These are phyloP conservation scores for Rhinichthys osculus DNA, from an alignment of 2,797 vertebrate genomes.

Conservation along the genomic window DNA sequence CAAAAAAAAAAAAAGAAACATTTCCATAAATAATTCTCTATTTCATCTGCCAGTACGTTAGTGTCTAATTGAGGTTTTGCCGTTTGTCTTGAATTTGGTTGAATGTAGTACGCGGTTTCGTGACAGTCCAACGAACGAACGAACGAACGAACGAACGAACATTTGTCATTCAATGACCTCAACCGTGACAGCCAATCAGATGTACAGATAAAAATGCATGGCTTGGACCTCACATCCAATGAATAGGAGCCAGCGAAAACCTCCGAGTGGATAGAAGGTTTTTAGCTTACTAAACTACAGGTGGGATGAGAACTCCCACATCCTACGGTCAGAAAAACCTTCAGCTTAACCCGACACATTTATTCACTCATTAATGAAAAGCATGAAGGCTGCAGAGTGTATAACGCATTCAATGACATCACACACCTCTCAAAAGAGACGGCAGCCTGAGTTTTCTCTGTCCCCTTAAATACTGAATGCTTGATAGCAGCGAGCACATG, in stretches of 20 bases:
- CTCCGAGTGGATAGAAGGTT: slow-evolving; percentile 31
- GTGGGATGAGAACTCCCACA: slow-evolving; percentile 41
- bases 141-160: slow-evolving; percentile 1
- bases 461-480: slow-evolving; percentile 71
- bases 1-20: slow-evolving; percentile 65
- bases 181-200: slow-evolving; percentile 53
- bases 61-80: slow-evolving; percentile 74
- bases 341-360: slow-evolving; percentile 33
- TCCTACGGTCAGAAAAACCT: slow-evolving; percentile 46
- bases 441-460: slow-evolving; percentile 48
- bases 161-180: slow-evolving; percentile 37
- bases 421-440: slow-evolving; percentile 42
- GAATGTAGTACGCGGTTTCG: slow-evolving; percentile 36
- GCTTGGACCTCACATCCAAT: slow-evolving; percentile 35
- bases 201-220: slow-evolving; percentile 32
- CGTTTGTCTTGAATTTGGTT: slow-evolving; percentile 62
- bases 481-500: slow-evolving; percentile 80
- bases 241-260: slow-evolving; percentile 26
- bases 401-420: slow-evolving; percentile 20
- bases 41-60: slow-evolving; percentile 73
- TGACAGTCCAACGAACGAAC: slow-evolving; percentile 19
- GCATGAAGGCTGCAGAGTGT: slow-evolving; percentile 38
- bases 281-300: slow-evolving; percentile 41
- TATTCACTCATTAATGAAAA: slow-evolving; percentile 45
- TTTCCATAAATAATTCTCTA: slow-evolving; percentile 81